Percentiles rank a stretch among this genome's conserved stretches.
phyloP scores from a whole-genome alignment of 1,140 invertebrate genomes.

The Pantala flavescens region DNA sequence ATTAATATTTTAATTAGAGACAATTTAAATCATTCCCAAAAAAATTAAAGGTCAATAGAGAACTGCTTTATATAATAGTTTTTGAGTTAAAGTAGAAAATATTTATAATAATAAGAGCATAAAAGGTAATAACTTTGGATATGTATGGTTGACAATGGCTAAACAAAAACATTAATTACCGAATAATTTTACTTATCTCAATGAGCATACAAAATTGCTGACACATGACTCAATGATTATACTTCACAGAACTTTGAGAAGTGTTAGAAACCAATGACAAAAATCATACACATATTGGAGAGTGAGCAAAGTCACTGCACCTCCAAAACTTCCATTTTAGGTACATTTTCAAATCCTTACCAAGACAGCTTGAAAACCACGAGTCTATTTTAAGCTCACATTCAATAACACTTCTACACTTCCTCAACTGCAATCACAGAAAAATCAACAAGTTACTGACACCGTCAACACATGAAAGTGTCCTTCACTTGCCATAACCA shows the following conservation, averaged over 20 bases:
- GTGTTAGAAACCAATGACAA: background rate
- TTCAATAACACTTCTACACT: background rate
- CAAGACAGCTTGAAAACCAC: background rate
- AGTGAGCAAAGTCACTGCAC: background rate
- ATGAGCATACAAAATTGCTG: slow-evolving; percentile 1
- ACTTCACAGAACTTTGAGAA: background rate
- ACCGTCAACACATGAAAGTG: background rate
- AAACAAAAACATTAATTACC: background rate
- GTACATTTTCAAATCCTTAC: background rate
- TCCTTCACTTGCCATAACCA: background rate
- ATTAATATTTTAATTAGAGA: no score
- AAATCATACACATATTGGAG: background rate
- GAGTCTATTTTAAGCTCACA: background rate
- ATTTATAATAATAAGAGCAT: no score
- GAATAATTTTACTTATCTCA: slow-evolving; percentile 4
- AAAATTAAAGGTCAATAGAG: no score
- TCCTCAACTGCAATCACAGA: slow-evolving; percentile 5
- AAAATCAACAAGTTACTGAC: slow-evolving; percentile 2
- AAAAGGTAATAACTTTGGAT: no score
- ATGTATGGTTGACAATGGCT: no score
- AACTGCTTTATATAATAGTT: no score
- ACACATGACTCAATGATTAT: background rate
- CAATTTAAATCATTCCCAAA: no score
- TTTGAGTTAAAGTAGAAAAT: no score
- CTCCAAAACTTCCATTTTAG: background rate